Base-by-base conservation (phyloP, 2,888 invertebrate species). In the Philonicus albiceps region DNA sequence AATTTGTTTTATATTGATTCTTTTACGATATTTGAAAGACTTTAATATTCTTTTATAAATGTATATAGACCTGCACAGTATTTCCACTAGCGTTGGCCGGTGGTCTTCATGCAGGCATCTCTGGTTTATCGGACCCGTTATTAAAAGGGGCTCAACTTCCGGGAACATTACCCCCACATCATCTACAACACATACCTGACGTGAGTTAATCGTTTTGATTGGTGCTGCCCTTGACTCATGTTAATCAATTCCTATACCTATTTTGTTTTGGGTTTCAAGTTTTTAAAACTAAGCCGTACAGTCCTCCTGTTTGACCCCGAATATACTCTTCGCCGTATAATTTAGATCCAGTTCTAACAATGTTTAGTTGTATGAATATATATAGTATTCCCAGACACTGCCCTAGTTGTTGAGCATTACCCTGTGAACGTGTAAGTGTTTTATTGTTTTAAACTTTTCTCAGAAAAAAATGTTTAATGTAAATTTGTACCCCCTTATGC, bases 21-120 rank as follows among this genome's bases (percentile, higher is more conserved):
- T 64, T 85, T 85, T 74, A 22, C 31, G 40, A 72, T 37, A 73
- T 40, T 40, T 40, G 27, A 31, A 92, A 64, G 27, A 89, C 91
- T 89, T 89, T 90, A 90, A 90, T 89, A 89, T 89, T 89, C 88
- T 90, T 90, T 81, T 88, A 87, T 89, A 88, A 89, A 90, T 91
- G 91, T 91, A 78, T 49, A 49, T 91, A 92, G 92, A 91, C 92
- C 90, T 92, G 92, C 90, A 92, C 92, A 91, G 91, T 92, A 90
- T 92, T 92, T 92, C 92, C 92, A 91, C 91, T 92, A 90, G 92
- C 92, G 89, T 91, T 92, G 91, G 92, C 92, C 90, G 92, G 92
- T 91, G 92, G 92, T 90, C 91, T 92, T 90, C 92, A 92, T 90
- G 92, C 92, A 91, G 92, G 92, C 90, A 91, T 92, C 90, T 92